Base-by-base conservation (phyloP, 2,888 invertebrate genomes). In the Lamellibrachia columna region DNA sequence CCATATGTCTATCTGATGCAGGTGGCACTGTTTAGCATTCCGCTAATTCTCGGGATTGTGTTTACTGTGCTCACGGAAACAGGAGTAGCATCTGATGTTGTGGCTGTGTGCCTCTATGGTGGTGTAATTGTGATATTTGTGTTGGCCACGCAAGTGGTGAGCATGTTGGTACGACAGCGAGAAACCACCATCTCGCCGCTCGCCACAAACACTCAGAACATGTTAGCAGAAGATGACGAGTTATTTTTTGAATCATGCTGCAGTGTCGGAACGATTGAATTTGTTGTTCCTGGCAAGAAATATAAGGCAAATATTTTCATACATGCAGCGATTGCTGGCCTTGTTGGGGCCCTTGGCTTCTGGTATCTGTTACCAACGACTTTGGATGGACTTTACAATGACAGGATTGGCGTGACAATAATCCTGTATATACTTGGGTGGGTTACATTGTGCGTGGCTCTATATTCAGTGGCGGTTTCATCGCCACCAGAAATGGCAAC, bases 401-500 rank as follows among this genome's bases (percentile, higher is more conserved):
- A 94, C 93, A 96, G 95, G 92, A 94, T 93, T 92, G 96, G 95
- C 52, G 96, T 94, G 1, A 95, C 95, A 53, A 95, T 95, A 11
- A 92, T 95, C 15, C 92, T 96, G 28, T 95, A 95, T 93, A 94
- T 95, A 53, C 94, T 96, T 58, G 96, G 96, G 40, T 96, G 96
- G 96, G 93, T 96, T 9, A 95, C 95, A 3, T 90, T 96, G 52
- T 94, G 95, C 93, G 94, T 96, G 52, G 95, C 96, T 15, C 96
- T 95, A 94, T 96, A 96, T 94, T 95, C 96, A 11, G 94, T 96
- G 93, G 95, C 95, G 6, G 95, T 95, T 7, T 94, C 94, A 7
- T 94, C 95, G 7, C 96, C 96, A n/a, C 96, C 96, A 52, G 96
- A 96, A 93, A 95, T 95, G 11, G 96, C 96, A 28, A 95, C 95